Evolutionary conservation across 2,888 invertebrate species (phyloP).

Genomic region (Stegophylla sp.): DNA sequence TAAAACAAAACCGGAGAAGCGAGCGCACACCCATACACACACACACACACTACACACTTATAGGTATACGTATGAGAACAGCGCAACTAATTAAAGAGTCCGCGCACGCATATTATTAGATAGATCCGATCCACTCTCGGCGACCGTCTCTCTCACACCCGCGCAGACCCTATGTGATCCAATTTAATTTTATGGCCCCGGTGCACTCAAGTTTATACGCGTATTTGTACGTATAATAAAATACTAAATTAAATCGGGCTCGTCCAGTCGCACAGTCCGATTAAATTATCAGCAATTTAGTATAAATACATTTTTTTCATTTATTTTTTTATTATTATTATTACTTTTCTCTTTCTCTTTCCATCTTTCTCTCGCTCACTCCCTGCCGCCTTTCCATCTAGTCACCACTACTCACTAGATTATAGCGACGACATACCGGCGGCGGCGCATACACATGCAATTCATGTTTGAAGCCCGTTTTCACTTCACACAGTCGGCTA

Average conservation of each 20-base stretch:
- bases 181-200: conserved; percentile 56
- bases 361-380: neutral
- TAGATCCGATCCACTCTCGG: conserved; percentile 15
- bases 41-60: neutral
- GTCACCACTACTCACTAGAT: neutral
- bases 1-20: conserved; percentile 24
- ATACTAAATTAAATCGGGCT: conserved; percentile 27
- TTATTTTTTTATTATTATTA: conserved; percentile 31
- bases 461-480: conserved; percentile 16
- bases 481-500: neutral
- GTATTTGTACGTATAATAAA: neutral
- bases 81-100: conserved; percentile 51
- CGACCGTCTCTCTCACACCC: conserved; percentile 19
- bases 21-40: conserved; percentile 9
- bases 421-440: neutral
- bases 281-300: conserved; percentile 42
- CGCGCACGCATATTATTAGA: conserved; percentile 6
- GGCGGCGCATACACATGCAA: neutral
- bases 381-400: neutral
- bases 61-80: conserved; percentile 4
- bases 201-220: conserved; percentile 25
- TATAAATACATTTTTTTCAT: conserved; percentile 33
- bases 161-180: conserved; percentile 43
- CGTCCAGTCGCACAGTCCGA: conserved; percentile 22
- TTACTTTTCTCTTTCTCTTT: neutral